Base-by-base conservation (phyloP, 2,797 vertebrate genomes). In the Oreochromis grahami region DNA sequence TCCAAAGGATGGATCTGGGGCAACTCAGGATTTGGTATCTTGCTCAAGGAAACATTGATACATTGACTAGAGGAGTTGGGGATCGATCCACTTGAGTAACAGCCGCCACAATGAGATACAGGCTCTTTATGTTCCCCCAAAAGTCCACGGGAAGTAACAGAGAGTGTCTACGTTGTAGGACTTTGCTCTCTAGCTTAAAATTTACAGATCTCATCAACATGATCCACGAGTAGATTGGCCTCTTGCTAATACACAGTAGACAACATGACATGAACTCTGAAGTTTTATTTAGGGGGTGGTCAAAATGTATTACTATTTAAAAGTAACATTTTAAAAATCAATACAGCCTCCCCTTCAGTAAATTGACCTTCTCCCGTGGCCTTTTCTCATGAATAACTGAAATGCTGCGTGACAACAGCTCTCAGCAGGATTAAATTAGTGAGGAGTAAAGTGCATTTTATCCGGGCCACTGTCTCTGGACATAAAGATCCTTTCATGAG, bases 361-460 rank as follows among this genome's bases (percentile, higher is more conserved):
- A 89, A 92, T 85, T 90, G 86, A 93, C 92, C 89, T 93, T 94
- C 90, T 70, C 58, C 63, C 38, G 8, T 93, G 89, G 81, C 89
- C 87, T 91, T 93, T 90, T 88, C 85, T n/a, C 8, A 76, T 80
- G 43, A 84, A 79, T 88, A 87, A 90, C 79, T 76, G 84, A 91
- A 84, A 92, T 86, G 48, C 76, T 70, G 58, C 85, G 90, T 89
- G 94, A 93, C 92, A 88, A 90, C 65, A 76, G 85, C 81, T 88
- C 84, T 87, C 55, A 26, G 81, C 76, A 84, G 88, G 86, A 92
- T 91, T 91, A 86, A 92, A 94, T 94, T 88, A 91, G 82, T 58
- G 58, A 26, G 29, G 70, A 87, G 79, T 82, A 80, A 88, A 92
- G 79, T 81, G 83, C 68, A 76, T 91, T 81, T 89, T 72, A 88